phyloP scores from a whole-genome alignment of 1,140 invertebrate species.

The Solenopsis fugax region DNA sequence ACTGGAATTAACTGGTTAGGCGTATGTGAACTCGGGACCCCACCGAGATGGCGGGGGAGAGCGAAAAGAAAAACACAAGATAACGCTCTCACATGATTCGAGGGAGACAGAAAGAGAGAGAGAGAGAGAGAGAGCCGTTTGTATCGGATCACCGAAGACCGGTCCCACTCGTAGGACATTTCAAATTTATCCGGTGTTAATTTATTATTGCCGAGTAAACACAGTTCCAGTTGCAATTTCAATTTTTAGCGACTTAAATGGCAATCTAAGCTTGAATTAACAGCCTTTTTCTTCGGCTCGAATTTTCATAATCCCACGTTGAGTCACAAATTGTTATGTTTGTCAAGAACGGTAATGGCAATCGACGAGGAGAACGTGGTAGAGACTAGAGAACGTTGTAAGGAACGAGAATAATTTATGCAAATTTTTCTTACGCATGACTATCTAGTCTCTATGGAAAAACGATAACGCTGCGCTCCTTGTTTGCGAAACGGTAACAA shows the following conservation, averaged over 20 bases:
- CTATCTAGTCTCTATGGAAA: not conserved
- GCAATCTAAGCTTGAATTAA: not conserved
- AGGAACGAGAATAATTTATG: not conserved
- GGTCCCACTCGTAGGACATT: not conserved
- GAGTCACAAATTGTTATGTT: not conserved
- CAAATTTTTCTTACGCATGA: not conserved
- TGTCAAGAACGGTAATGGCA: not conserved
- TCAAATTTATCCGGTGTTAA: not conserved
- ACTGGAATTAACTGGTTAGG: conserved; percentile 70
- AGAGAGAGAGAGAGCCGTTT: conserved; percentile 10
- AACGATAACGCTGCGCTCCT: not conserved
- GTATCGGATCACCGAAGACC: not conserved
- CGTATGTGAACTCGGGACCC: conserved; percentile 69
- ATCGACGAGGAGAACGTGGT: not conserved
- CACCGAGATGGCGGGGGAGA: conserved; percentile 42
- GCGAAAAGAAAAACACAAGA: conserved; percentile 37
- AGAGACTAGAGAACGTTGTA: too few species aligned
- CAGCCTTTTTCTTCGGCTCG: not conserved
- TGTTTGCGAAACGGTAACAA: not conserved
- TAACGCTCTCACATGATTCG: conserved; percentile 73
- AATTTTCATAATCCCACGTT: not conserved
- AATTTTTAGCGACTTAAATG: not conserved
- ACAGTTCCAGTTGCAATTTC: not conserved
- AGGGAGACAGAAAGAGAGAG: conserved; percentile 27
- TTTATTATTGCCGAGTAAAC: not conserved